Evolutionary conservation across 2,888 invertebrate species (phyloP).

Genomic region (Epiblema foenella): DNA sequence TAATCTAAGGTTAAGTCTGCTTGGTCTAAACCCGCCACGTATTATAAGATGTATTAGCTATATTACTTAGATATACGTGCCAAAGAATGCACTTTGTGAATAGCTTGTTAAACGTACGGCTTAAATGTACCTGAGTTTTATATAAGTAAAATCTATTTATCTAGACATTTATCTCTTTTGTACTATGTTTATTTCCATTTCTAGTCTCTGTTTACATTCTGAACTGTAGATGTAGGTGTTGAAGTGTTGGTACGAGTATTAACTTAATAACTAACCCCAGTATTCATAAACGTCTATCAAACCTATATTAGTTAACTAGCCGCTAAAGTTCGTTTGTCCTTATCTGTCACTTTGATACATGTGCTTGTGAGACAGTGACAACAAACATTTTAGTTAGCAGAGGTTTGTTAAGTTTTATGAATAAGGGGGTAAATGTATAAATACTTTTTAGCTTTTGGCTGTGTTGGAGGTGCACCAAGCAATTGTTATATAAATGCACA

Average conservation of each 20-base stretch:
- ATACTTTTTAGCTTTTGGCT: constrained; percentile 48
- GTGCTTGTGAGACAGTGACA: too few species aligned
- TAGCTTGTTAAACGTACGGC: constrained; percentile 38
- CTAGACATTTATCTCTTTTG: constrained; percentile 39
- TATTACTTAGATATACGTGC: constrained; percentile 55
- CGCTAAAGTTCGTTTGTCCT: too few species aligned
- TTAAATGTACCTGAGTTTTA: constrained; percentile 45
- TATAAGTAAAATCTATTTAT: constrained; percentile 43
- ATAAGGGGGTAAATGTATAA: too few species aligned
- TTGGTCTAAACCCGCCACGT: background rate
- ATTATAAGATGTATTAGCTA: constrained; percentile 30
- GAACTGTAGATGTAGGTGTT: constrained; percentile 39
- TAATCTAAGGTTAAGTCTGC: background rate
- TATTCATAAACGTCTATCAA: too few species aligned
- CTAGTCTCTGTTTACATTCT: constrained; percentile 39
- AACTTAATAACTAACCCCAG: constrained; percentile 10
- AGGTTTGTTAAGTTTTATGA: too few species aligned
- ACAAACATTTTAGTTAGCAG: too few species aligned
- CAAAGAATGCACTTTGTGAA: constrained; percentile 55
- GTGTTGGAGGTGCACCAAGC: constrained; percentile 51
- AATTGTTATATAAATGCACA: constrained; percentile 52
- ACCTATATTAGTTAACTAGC: too few species aligned
- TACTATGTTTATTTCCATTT: constrained; percentile 36
- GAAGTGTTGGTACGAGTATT: constrained; percentile 28
- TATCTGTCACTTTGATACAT: too few species aligned